phyloP scores from a whole-genome alignment of 2,797 vertebrate species.

The Merluccius polli region DNA sequence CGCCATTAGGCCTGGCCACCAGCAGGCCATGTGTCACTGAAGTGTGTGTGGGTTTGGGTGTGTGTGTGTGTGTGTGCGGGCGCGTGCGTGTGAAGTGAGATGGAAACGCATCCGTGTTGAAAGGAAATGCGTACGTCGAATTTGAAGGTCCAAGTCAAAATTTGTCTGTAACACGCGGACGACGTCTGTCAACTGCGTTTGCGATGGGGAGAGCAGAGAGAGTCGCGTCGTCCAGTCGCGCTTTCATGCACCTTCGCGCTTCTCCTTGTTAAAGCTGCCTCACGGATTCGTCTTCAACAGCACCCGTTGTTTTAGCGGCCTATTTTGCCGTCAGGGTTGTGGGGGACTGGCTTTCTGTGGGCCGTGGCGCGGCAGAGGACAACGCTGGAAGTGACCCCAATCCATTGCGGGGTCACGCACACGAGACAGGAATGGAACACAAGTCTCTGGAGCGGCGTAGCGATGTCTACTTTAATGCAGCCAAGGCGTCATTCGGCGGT shows the following conservation, averaged over 20 bases:
- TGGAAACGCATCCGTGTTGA: not conserved
- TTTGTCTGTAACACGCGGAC: not conserved
- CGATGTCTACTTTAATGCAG: no score
- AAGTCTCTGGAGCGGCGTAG: not conserved
- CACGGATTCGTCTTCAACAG: not conserved
- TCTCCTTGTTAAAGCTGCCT: not conserved
- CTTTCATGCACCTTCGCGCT: not conserved
- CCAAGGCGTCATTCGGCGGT: not conserved
- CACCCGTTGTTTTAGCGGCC: not conserved
- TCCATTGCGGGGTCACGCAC: not conserved
- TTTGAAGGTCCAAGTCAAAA: not conserved
- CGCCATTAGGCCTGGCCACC: constrained; percentile 14
- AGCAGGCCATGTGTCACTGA: not conserved
- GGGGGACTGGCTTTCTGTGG: not conserved
- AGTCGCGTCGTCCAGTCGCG: not conserved
- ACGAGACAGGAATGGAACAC: not conserved
- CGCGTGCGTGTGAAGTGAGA: not conserved
- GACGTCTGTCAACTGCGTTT: not conserved
- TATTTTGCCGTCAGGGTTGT: not conserved
- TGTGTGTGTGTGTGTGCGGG: not conserved
- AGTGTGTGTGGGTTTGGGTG: not conserved
- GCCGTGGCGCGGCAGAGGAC: not conserved
- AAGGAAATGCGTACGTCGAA: not conserved
- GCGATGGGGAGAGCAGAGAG: not conserved
- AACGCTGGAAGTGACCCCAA: not conserved